These are phyloP conservation scores for Synanthedon vespiformis DNA, from an alignment of 2,888 invertebrate species.

Conservation along the genomic window DNA sequence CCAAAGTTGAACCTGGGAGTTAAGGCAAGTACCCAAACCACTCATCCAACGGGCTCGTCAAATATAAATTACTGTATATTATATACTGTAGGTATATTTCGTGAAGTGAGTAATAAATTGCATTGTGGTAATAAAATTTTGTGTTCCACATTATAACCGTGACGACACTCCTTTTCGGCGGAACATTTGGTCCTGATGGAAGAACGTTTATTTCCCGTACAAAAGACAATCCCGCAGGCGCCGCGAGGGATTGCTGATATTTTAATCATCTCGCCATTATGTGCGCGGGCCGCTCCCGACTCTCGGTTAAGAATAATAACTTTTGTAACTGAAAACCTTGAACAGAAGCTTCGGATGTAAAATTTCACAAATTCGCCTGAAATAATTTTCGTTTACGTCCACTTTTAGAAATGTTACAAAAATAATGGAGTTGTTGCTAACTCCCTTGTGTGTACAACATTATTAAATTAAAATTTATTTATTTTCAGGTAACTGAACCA, in stretches of 20 bases:
- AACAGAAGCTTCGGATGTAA: conserved; percentile 8
- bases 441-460: too few species aligned
- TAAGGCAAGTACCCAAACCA: too few species aligned
- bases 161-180: conserved; percentile 21
- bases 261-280: conserved; percentile 37
- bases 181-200: conserved; percentile 29
- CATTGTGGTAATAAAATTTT: conserved; percentile 26
- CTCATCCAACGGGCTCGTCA: too few species aligned
- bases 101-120: conserved; percentile 18
- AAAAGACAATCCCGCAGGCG: conserved; percentile 21
- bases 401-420: too few species aligned
- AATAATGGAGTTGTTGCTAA: too few species aligned
- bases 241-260: conserved; percentile 27
- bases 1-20: too few species aligned
- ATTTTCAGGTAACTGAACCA: too few species aligned
- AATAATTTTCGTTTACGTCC: background rate
- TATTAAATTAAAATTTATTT: too few species aligned
- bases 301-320: conserved; percentile 20
- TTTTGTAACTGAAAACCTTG: conserved; percentile 18
- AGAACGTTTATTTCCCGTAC: conserved; percentile 25
- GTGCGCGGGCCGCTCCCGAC: conserved; percentile 14
- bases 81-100: conserved; percentile 24
- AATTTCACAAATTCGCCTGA: background rate
- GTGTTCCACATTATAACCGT: conserved; percentile 18
- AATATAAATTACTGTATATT: conserved; percentile 17